phyloP scores from a whole-genome alignment of 2,888 invertebrate species.

The Parnassius glacialis region DNA sequence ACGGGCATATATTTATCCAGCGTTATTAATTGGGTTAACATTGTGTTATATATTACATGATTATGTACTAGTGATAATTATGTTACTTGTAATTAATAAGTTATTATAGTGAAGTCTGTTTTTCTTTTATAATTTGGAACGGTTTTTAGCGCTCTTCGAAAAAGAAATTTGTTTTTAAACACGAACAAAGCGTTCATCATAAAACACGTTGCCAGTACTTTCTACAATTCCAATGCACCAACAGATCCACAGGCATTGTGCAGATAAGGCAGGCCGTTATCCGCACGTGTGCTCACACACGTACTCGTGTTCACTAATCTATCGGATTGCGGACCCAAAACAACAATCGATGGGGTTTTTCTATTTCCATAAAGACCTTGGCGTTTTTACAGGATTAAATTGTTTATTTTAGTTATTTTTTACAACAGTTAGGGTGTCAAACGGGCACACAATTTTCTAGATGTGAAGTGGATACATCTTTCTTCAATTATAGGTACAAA shows the following conservation, averaged over 20 bases:
- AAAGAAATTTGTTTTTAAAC: too few relatives aligned
- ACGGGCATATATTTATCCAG: too few relatives aligned
- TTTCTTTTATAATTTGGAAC: too few relatives aligned
- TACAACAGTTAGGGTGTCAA: not conserved
- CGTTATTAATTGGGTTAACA: too few relatives aligned
- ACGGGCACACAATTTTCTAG: too few relatives aligned
- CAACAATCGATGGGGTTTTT: not conserved
- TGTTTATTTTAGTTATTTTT: not conserved
- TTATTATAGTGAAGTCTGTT: too few relatives aligned
- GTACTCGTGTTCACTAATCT: constrained; percentile 34
- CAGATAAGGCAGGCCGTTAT: constrained; percentile 61
- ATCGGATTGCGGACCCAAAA: constrained; percentile 1
- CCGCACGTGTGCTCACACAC: constrained; percentile 66
- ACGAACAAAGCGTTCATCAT: not conserved
- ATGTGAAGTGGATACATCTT: too few relatives aligned
- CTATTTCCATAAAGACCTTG: not conserved
- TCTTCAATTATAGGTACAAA: too few relatives aligned
- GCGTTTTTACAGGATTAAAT: not conserved
- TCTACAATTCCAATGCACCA: not conserved
- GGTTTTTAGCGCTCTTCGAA: too few relatives aligned
- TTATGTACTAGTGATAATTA: too few relatives aligned
- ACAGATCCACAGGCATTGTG: constrained; percentile 25
- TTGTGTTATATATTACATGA: too few relatives aligned
- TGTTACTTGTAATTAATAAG: too few relatives aligned
- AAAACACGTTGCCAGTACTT: not conserved